Evolutionary conservation across 2,797 vertebrate genomes (phyloP), one percentile per base, ranked within the genome.

Genomic region (Enteromius mattozi): DNA sequence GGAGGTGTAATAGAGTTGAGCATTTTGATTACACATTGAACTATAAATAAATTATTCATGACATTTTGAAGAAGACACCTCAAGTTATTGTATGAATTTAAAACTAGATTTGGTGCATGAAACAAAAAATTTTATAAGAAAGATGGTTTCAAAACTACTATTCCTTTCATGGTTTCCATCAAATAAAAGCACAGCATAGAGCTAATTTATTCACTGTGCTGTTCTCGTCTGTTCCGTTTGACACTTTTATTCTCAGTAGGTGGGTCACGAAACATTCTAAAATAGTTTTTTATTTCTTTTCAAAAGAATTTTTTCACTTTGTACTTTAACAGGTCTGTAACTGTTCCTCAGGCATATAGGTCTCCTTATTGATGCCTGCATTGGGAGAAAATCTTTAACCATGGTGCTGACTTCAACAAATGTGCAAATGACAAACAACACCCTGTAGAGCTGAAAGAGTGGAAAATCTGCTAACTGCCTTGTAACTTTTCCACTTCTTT

Each of bases 401-500:
- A 35, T 63, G 45, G 19, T 69, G 74, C 65, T 86, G 49, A 74
- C 78, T 81, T 71, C 63, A 70, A 47, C 61, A 24, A 69, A 51
- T 69, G 84, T 63, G 72, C 72, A 14, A 37, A 42, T 47, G 54
- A 61, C 40, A 76, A 63, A 84, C 66, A 79, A 54, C 27, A 56
- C 40, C 37, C 49, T 30, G 59, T 40, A 78, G 37, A 59, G 47
- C 63, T 47, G 19, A 85, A 80, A 61, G 51, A 14, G 37, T 79
- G 40, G 49, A 71, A 84, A 59, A 79, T 51, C 71, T 80, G 24
- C 47, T 49, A 51, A 75, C 71, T 54, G 71, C 71, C 9, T 54
- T 1, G 4, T 75, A 33, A 75, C 71, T 30, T 47, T 70, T 17
- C 1, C 6, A 27, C 69, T 71, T 71, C 40, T 45, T 47, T n/a